Evolutionary conservation across 1,140 invertebrate species (phyloP), one percentile per base, ranked within the genome.

Genomic region (Procambarus virginalis): DNA sequence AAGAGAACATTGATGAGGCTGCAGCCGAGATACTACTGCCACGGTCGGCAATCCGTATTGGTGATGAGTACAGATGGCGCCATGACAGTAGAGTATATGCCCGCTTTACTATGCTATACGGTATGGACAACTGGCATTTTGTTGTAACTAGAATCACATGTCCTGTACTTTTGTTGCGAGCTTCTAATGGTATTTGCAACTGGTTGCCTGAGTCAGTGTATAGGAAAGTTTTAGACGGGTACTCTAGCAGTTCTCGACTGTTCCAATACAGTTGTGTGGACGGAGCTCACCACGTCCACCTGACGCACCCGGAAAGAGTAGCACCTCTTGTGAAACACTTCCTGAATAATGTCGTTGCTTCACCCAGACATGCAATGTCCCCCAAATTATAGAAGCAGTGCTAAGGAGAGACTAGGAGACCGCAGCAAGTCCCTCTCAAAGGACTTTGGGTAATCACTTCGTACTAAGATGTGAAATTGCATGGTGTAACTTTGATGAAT

Each of bases 251-350:
- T 82, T 64, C 86, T 12, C 2, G 22, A 46, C 55, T 64, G 48
- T 96, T 97, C 88, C 94, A 95, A 49, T 96, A 96, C 89, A 94
- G 96, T 46, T 95, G 96, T 93, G 96, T 98, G 0, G 95, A 96
- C 76, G 97, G 97, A 0, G 96, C 96, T 3, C 97, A 98, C 94
- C 97, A 98, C 93, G 95, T 98, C 6, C 97, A 98, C 93, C 94
- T 98, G 58, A 97, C 97, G 88, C 94, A 96, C 77, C 96, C 97
- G 3, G 95, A 96, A 89, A 95, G 94, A 93, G 94, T 98, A 78
- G 95, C 95, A 22, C 22, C 70, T 17, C 58, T 14, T 14, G 22
- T 84, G 10, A 20, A 46, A 45, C 6, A 45, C 9, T 84, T 84
- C 68, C 58, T 84, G 1, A 9, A 8, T 55, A 8, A 34, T 34